phyloP scores from a whole-genome alignment of 2,113 vertebrate species.

The Poicephalus meyeri region DNA sequence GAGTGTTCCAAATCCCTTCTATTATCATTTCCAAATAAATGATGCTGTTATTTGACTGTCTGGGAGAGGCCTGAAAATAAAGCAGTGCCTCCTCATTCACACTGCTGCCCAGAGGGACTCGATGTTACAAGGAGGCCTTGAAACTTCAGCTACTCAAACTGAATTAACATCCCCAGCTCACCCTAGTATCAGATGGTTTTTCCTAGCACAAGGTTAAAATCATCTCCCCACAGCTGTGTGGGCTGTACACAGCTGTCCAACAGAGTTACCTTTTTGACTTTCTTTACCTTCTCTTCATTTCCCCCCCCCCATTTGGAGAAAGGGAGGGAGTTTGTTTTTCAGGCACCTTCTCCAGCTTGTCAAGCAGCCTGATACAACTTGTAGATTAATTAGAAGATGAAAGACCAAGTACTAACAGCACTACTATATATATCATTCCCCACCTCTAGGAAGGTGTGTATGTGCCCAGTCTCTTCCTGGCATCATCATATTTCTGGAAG shows the following conservation, averaged over 20 bases:
- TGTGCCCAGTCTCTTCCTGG: not conserved
- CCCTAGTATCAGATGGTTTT: not conserved
- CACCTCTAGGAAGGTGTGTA: not conserved
- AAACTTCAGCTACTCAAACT: not conserved
- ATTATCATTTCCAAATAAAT: accelerated
- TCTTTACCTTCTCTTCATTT: not conserved
- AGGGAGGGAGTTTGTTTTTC: not conserved
- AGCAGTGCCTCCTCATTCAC: not conserved
- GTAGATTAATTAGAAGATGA: slow-evolving; percentile 3
- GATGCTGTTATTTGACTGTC: not conserved
- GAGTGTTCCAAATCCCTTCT: not conserved
- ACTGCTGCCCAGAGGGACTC: not conserved
- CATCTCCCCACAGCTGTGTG: not conserved
- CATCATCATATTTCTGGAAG: not conserved
- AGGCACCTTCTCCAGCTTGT: not conserved
- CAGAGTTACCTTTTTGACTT: not conserved
- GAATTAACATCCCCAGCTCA: not conserved
- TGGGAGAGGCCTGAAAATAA: not conserved
- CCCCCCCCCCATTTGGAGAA: not conserved
- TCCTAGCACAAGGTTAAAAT: not conserved
- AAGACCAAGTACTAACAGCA: not conserved
- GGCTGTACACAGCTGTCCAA: not conserved
- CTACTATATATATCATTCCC: not conserved
- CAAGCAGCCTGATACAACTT: not conserved
- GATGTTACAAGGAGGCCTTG: not conserved